Conservation (phyloP, 1,140 invertebrate species). For the Cepaea nemoralis region DNA sequence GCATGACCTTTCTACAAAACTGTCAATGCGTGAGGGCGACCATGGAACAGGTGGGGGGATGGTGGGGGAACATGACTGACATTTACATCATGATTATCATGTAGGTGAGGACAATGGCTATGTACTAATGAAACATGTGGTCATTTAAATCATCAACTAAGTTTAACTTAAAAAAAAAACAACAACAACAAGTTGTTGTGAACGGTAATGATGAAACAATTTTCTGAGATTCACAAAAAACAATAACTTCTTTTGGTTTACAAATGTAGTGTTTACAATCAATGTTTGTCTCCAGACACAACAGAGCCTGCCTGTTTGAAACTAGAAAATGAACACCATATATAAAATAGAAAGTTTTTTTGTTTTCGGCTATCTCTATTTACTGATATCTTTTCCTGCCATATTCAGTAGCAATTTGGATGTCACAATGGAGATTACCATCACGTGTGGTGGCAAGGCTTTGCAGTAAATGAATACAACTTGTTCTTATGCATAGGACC, state of each 20-base stretch:
- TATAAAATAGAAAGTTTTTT: constrained; percentile 14
- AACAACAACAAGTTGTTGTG: not conserved
- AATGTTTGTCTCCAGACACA: not conserved
- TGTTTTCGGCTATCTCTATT: not conserved
- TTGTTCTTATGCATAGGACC: constrained; percentile 23
- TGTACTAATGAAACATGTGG: too few species aligned
- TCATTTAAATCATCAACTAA: too few species aligned
- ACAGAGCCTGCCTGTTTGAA: not conserved
- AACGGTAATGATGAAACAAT: not conserved
- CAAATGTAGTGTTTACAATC: not conserved
- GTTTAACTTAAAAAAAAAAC: not conserved
- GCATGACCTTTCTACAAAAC: constrained; percentile 7
- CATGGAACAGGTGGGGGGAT: too few species aligned
- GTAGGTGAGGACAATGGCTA: too few species aligned
- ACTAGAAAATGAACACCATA: not conserved
- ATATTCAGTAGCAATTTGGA: not conserved
- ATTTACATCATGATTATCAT: not conserved
- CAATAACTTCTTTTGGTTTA: not conserved
- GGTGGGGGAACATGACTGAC: not conserved
- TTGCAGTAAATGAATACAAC: not conserved
- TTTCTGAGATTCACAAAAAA: not conserved
- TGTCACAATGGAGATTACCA: not conserved
- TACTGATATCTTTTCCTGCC: not conserved
- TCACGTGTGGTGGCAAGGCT: not conserved
- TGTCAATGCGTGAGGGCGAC: not conserved